A percentile compares a stretch with the other conserved stretches of the same genome.
Evolutionary conservation across 1,140 invertebrate species (phyloP).

Genomic region (Saccostrea glomerata): DNA sequence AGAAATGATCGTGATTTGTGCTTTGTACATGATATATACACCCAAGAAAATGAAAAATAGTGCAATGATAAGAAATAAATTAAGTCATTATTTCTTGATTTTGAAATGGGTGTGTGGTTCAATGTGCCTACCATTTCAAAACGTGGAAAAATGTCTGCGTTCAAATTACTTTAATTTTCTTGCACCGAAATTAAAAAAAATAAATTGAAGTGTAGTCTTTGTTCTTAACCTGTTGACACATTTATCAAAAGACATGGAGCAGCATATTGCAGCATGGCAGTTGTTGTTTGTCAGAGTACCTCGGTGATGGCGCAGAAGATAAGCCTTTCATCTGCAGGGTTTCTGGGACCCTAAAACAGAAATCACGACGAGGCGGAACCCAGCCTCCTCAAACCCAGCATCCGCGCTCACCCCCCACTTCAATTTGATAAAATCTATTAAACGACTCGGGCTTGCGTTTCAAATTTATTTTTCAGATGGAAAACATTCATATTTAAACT

Average conservation of each 20-base stretch:
- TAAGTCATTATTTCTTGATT: conserved; percentile 8
- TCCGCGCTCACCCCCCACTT: conserved; percentile 16
- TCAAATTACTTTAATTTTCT: conserved; percentile 9
- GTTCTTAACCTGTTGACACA: conserved; percentile 3
- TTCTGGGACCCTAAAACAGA: background rate
- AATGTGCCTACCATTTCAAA: background rate
- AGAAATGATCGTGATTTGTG: background rate
- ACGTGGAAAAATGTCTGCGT: background rate
- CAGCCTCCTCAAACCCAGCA: conserved; percentile 20
- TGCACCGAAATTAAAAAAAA: background rate
- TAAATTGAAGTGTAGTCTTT: background rate
- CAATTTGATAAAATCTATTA: conserved; percentile 33
- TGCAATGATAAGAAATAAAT: conserved; percentile 4
- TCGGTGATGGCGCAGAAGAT: conserved; percentile 3
- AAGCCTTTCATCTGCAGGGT: conserved; percentile 26
- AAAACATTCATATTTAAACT: conserved; percentile 26
- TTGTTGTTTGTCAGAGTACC: background rate
- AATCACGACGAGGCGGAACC: conserved; percentile 11
- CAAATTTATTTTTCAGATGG: conserved; percentile 15
- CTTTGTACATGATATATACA: background rate
- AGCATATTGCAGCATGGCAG: conserved; percentile 16
- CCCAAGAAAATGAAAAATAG: conserved; percentile 1
- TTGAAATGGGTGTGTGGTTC: background rate
- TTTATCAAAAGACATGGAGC: conserved; percentile 31
- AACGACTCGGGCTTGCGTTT: conserved; percentile 27